phyloP scores from a whole-genome alignment of 2,888 invertebrate species.

The Pristionchus entomophagus region DNA sequence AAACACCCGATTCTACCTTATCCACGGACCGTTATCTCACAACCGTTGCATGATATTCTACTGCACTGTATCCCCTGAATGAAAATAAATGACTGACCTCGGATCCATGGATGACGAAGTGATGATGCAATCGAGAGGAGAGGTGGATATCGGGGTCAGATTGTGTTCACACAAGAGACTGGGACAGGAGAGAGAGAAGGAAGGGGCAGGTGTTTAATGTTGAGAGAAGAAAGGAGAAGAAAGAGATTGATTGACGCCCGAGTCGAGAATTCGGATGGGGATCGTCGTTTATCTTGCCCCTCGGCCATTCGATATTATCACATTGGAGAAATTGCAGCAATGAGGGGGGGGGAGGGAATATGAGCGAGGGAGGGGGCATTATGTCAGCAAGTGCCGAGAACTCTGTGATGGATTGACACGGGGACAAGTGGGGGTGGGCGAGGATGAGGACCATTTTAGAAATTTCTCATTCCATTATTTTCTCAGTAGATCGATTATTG shows the following conservation, averaged over 20 bases:
- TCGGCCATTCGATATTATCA: conserved; percentile 34
- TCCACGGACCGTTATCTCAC: too few relatives aligned
- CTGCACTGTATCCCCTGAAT: too few relatives aligned
- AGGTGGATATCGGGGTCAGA: background rate
- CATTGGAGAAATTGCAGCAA: background rate
- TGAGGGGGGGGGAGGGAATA: background rate
- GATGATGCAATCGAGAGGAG: conserved; percentile 25
- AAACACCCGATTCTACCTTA: too few relatives aligned
- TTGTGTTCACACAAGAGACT: conserved; percentile 5
- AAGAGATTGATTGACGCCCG: conserved; percentile 36
- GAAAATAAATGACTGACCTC: too few relatives aligned
- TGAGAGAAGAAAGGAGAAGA: conserved; percentile 15
- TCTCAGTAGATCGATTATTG: too few relatives aligned
- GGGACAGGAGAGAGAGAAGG: conserved; percentile 9
- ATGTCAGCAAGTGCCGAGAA: background rate
- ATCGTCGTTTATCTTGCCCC: background rate
- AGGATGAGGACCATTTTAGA: background rate
- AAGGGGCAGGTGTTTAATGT: conserved; percentile 27
- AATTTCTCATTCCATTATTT: too few relatives aligned
- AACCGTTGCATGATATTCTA: too few relatives aligned
- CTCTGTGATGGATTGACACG: background rate
- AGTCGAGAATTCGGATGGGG: background rate
- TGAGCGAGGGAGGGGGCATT: background rate
- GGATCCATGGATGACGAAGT: conserved; percentile 14
- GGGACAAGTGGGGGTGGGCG: background rate